These are phyloP conservation scores for Strigamia crassipes DNA, from an alignment of 2,888 invertebrate species.

Conservation along the genomic window DNA sequence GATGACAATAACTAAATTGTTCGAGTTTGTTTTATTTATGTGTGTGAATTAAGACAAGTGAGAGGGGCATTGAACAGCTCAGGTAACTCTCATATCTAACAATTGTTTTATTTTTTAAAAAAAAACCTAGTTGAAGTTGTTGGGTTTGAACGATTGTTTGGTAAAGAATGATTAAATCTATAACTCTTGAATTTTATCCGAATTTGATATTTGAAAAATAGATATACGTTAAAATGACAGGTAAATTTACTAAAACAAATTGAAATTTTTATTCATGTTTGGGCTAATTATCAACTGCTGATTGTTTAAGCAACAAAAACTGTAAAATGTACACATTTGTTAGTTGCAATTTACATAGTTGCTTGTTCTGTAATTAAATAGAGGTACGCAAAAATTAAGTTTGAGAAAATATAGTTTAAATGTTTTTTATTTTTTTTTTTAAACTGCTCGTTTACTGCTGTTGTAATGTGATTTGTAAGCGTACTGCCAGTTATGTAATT, in stretches of 20 bases:
- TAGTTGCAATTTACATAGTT: not conserved
- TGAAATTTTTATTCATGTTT: not conserved
- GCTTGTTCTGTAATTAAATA: constrained; percentile 2
- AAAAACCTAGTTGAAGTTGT: not conserved
- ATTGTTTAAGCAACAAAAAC: not conserved
- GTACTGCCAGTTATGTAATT: not conserved
- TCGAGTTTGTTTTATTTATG: not conserved
- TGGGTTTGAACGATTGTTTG: not conserved
- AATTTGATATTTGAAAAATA: not conserved
- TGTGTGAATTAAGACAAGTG: not conserved
- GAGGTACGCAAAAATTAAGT: not conserved
- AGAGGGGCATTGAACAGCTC: not conserved
- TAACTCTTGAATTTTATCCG: not conserved
- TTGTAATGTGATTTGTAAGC: not conserved
- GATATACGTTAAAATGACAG: too few species aligned
- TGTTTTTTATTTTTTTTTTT: not conserved
- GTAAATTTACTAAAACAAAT: too few species aligned
- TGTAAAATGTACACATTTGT: constrained; percentile 1
- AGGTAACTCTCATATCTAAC: not conserved
- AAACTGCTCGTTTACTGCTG: not conserved
- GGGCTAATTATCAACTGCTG: not conserved
- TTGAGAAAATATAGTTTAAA: not conserved
- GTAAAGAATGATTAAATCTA: not conserved
- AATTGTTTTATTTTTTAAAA: not conserved
- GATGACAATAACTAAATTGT: not conserved